These are phyloP conservation scores for Oncorhynchus tshawytscha DNA, from an alignment of 2,113 vertebrate species.

Conservation along the genomic window DNA sequence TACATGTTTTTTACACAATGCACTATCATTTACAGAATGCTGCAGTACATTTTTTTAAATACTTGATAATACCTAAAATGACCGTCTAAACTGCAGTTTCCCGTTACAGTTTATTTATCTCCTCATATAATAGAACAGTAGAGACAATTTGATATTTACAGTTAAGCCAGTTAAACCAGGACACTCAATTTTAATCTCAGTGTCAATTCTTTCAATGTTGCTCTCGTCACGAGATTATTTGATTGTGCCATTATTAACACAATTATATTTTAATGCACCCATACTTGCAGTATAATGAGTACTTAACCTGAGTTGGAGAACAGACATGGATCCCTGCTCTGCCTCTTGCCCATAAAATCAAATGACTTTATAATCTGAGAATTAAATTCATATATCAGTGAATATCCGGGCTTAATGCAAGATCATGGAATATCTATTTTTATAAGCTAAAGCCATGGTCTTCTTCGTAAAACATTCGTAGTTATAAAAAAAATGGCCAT, in stretches of 20 bases:
- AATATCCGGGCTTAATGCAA: conserved; percentile 61
- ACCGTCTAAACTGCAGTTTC: no score
- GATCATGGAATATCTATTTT: conserved; percentile 67
- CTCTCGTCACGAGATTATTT: conserved; percentile 54
- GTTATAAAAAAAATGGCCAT: background rate
- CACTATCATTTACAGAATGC: no score
- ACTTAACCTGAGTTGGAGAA: conserved; percentile 61
- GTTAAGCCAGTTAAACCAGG: conserved; percentile 27
- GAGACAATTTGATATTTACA: conserved; percentile 34
- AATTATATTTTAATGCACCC: conserved; percentile 60
- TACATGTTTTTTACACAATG: no score
- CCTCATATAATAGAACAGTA: conserved; percentile 9
- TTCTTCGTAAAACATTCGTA: background rate
- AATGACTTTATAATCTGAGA: conserved; percentile 68
- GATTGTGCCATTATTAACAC: conserved; percentile 65
- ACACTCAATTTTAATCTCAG: conserved; percentile 39
- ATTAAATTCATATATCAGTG: conserved; percentile 55
- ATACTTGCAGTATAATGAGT: conserved; percentile 50
- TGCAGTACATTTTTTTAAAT: no score
- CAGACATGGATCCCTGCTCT: conserved; percentile 52
- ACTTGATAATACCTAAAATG: no score
- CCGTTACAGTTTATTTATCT: background rate
- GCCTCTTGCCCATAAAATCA: conserved; percentile 57
- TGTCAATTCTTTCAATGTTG: conserved; percentile 51
- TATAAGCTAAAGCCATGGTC: conserved; percentile 32